phyloP scores from a whole-genome alignment of 2,113 vertebrate genomes.

The Pyxicephalus adspersus region DNA sequence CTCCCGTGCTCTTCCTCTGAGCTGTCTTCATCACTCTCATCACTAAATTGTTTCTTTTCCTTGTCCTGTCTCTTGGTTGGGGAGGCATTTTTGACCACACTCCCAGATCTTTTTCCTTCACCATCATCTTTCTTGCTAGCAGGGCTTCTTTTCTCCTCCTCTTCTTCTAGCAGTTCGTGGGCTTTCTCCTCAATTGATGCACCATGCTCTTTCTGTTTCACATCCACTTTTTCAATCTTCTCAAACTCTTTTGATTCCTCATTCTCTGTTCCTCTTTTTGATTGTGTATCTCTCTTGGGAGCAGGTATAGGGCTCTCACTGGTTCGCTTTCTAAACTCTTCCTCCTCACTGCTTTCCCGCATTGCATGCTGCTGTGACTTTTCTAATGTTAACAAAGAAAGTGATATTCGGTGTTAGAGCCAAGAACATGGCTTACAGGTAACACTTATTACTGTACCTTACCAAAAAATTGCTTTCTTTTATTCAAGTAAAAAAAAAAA shows the following conservation, averaged over 20 bases:
- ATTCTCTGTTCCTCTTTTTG: slow-evolving; percentile 50
- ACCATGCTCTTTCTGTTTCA: slow-evolving; percentile 65
- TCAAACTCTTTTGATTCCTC: slow-evolving; percentile 67
- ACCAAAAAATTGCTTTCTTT: too few species aligned
- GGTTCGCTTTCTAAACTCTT: slow-evolving; percentile 45
- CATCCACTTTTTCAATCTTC: slow-evolving; percentile 70
- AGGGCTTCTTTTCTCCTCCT: slow-evolving; percentile 59
- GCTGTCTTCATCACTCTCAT: slow-evolving; percentile 65
- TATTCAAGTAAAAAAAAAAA: too few species aligned
- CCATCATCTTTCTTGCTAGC: slow-evolving; percentile 30
- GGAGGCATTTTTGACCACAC: background rate
- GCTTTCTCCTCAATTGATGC: slow-evolving; percentile 56
- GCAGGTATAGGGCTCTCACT: background rate
- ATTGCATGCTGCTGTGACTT: slow-evolving; percentile 1
- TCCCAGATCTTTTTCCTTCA: background rate
- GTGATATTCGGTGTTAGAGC: too few species aligned
- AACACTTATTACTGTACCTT: too few species aligned
- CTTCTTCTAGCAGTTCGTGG: slow-evolving; percentile 63
- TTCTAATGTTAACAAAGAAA: background rate
- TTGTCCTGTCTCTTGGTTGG: slow-evolving; percentile 22
- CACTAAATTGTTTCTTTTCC: background rate
- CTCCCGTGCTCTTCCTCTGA: slow-evolving; percentile 58
- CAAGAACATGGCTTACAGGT: too few species aligned
- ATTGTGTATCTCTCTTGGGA: slow-evolving; percentile 54
- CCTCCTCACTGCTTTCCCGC: slow-evolving; percentile 32